Evolutionary conservation across 2,113 vertebrate species (phyloP).

Genomic region (Pachycephala philippinensis): DNA sequence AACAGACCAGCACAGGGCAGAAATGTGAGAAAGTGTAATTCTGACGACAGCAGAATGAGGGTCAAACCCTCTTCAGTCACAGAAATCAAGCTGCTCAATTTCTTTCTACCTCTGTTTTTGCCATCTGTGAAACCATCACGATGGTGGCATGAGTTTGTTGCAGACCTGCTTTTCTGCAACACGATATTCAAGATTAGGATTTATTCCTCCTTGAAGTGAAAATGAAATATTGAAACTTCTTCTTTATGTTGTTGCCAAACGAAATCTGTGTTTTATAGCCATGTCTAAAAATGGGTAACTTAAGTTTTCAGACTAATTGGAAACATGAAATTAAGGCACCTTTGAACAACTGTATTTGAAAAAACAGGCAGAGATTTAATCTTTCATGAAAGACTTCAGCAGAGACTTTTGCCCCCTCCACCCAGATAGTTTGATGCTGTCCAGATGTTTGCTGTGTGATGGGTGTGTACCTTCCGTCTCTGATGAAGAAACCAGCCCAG

Average conservation of each 20-base stretch:
- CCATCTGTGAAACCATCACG: not conserved
- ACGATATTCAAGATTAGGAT: not conserved
- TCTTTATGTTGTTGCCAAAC: not conserved
- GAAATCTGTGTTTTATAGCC: not conserved
- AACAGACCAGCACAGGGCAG: not conserved
- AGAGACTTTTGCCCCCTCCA: constrained; percentile 7
- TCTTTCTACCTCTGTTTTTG: not conserved
- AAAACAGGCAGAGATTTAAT: not conserved
- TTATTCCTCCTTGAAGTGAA: not conserved
- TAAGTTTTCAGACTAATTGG: not conserved
- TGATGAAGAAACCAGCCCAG: constrained; percentile 3
- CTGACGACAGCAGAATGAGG: not conserved
- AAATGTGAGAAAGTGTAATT: not conserved
- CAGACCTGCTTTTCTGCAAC: not conserved
- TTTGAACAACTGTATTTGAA: not conserved
- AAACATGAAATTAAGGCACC: not conserved
- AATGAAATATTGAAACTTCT: not conserved
- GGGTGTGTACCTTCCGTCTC: constrained; percentile 17
- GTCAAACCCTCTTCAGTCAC: not conserved
- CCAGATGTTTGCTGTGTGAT: constrained; percentile 38
- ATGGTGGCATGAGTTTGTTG: not conserved
- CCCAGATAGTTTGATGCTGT: not conserved
- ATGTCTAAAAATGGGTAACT: not conserved
- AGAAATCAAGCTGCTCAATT: not conserved
- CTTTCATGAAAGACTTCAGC: not conserved